A percentile compares a stretch with the other conserved stretches of the same genome.
Conservation (phyloP, 2,797 vertebrate genomes). For the Paramormyrops hopkinsi region DNA sequence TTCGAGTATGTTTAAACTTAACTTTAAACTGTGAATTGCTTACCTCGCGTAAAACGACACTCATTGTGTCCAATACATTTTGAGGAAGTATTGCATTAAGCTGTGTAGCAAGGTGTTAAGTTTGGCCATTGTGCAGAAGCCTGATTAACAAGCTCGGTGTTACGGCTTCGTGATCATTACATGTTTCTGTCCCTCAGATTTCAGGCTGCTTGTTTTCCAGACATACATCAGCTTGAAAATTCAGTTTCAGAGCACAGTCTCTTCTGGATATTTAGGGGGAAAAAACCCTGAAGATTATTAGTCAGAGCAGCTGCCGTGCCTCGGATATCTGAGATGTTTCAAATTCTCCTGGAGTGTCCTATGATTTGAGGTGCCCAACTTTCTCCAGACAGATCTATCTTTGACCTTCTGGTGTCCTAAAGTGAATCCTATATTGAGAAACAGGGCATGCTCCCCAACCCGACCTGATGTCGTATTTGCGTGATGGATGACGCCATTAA, state of each 20-base stretch:
- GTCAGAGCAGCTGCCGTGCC: background rate
- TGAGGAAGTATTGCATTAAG: background rate
- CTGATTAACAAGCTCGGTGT: background rate
- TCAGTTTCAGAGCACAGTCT: background rate
- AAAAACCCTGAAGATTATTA: background rate
- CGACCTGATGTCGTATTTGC: background rate
- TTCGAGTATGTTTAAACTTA: background rate
- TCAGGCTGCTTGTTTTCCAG: background rate
- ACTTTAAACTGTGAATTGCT: background rate
- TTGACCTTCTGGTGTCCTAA: background rate
- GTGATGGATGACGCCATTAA: background rate
- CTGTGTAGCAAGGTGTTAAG: background rate
- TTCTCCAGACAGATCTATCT: background rate
- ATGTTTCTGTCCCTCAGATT: background rate
- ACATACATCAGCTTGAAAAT: background rate
- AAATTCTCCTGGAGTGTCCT: background rate
- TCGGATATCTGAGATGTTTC: constrained; percentile 7
- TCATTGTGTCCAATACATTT: background rate
- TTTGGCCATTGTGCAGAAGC: background rate
- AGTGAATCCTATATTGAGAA: background rate
- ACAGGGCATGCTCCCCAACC: background rate
- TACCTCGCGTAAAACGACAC: background rate
- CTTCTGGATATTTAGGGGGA: background rate
- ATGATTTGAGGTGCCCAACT: background rate
- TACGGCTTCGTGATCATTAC: background rate